Percentiles rank a stretch among this genome's conserved stretches.
These are phyloP conservation scores for Steinernema scapterisci DNA, from an alignment of 2,888 invertebrate genomes.

Conservation along the genomic window DNA sequence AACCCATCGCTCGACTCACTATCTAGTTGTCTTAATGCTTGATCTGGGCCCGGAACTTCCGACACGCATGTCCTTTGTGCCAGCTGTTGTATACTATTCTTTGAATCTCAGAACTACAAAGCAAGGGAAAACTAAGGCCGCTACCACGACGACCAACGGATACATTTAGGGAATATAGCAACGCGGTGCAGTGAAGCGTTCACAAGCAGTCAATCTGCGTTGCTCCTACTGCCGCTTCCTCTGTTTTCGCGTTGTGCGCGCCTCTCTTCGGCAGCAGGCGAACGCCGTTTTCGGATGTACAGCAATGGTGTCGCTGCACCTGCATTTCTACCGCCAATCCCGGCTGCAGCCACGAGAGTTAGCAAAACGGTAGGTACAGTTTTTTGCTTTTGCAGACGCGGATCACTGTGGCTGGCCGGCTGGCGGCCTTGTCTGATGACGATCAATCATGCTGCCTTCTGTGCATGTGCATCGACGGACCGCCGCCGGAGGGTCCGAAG, in stretches of 20 bases:
- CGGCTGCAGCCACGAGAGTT: not conserved
- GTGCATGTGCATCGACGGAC: not conserved
- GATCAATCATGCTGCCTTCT: not conserved
- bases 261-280: too few relatives aligned
- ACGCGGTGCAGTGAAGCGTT: constrained; percentile 27
- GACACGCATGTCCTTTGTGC: too few relatives aligned
- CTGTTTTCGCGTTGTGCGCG: not conserved
- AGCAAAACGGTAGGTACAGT: constrained; percentile 25
- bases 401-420: too few relatives aligned
- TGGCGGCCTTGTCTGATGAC: not conserved
- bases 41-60: too few relatives aligned
- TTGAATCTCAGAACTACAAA: not conserved
- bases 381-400: not conserved
- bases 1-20: too few relatives aligned
- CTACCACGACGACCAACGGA: constrained; percentile 19
- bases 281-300: not conserved
- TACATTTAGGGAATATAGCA: constrained; percentile 20
- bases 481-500: constrained; percentile 20
- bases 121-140: constrained; percentile 1
- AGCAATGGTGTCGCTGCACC: not conserved
- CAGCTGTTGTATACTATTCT: too few relatives aligned
- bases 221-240: not conserved
- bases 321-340: not conserved
- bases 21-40: too few relatives aligned
- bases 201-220: constrained; percentile 4